Evolutionary conservation across 92 coral and sea anemone species (phyloP), one percentile per base, ranked within the genome.

Genomic region (Paramuricea clavata): DNA sequence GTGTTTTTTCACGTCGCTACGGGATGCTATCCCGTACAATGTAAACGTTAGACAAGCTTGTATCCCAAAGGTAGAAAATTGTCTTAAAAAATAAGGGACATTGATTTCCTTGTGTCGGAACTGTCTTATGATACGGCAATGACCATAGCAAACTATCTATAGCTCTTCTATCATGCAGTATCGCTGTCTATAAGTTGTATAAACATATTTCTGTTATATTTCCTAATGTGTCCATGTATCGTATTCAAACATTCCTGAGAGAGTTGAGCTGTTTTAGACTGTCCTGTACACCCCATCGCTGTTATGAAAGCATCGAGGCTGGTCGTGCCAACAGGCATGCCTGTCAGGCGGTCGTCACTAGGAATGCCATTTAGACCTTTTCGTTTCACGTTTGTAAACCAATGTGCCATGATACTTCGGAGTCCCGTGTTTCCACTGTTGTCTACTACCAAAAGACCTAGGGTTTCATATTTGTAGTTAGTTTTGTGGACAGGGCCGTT

Each of bases 371-470:
- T 31, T 0, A 76, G 50, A 41, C 82, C 82, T 33, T 76, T 76
- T 36, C 59, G 56, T 61, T 76, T 76, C 22, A 76, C 68, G 28
- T 76, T 35, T 17, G 50, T 32, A n/a, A 76, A 33, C 82, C 82
- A 76, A 25, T 76, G 82, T 7, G 65, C 23, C 82, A 76, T 54
- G 25, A 76, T 76, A 21, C 82, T 76, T 23, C 82, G 34, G 3
- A 76, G 42, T 15, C 82, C 82, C 0, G 67, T 50, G 43, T 76
- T 76, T 19, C 49, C 10, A 0, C 22, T 26, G 23, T 76, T 76
- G 44, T 76, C 82, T 0, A 76, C 68, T 16, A 49, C 82, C 6
- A 50, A 33, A 23, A 76, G 82, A 32, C 68, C 68, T 16, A 27
- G 10, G 62, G 0, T 9, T 5, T 10, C 6, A 54, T 21, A 54